Conservation (phyloP, 1,140 invertebrate species). For the Branchinecta lynchi region DNA sequence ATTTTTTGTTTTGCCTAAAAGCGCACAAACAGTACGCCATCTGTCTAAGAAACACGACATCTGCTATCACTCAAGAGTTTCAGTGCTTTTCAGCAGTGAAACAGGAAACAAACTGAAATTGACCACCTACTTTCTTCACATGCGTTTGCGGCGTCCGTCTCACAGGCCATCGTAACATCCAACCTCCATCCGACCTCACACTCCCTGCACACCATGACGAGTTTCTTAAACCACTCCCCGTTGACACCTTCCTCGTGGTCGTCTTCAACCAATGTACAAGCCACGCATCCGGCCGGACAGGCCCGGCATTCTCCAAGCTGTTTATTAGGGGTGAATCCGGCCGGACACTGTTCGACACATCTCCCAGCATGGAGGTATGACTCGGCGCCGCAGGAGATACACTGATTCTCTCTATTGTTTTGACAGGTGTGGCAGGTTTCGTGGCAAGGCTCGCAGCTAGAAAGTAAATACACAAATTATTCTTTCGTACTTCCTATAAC, state of each 20-base stretch:
- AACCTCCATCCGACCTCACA: not conserved
- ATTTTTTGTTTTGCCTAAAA: no score
- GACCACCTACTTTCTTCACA: slow-evolving; percentile 1
- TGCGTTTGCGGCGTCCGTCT: not conserved
- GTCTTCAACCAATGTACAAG: not conserved
- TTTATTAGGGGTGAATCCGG: not conserved
- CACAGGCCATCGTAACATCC: not conserved
- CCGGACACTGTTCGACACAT: not conserved
- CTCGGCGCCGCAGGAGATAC: not conserved
- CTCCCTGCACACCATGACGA: not conserved
- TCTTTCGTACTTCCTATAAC: no score
- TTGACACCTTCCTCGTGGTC: not conserved
- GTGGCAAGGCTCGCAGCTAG: not conserved
- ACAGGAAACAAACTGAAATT: no score
- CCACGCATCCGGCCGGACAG: not conserved
- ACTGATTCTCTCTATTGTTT: not conserved
- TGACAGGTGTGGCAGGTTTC: not conserved
- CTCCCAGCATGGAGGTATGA: not conserved
- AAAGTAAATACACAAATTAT: not conserved
- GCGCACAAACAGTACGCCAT: no score
- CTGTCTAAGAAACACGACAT: no score
- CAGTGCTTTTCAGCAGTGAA: no score
- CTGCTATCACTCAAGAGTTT: no score
- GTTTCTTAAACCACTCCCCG: not conserved
- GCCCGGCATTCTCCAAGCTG: not conserved